phyloP scores from a whole-genome alignment of 1,140 invertebrate species.

The Drosophila lacertosa region DNA sequence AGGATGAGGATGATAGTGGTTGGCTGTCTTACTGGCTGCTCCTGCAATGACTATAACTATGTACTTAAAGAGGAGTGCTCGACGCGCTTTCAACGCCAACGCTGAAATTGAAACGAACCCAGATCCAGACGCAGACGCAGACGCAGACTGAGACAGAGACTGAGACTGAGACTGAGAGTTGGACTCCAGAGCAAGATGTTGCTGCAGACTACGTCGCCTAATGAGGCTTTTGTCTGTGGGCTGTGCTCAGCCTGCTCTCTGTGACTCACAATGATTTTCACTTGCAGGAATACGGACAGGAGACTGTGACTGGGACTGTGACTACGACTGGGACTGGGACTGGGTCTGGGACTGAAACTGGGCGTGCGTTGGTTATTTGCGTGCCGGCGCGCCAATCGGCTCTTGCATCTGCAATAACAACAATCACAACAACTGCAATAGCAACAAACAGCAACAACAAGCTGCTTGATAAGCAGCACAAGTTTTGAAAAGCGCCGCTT shows the following conservation, averaged over 20 bases:
- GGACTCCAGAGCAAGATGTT: constrained; percentile 17
- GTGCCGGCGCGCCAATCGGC: constrained; percentile 61
- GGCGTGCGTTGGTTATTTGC: constrained; percentile 61
- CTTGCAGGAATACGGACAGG: constrained; percentile 42
- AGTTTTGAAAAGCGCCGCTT: constrained; percentile 73
- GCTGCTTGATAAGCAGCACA: constrained; percentile 57
- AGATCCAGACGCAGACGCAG: constrained; percentile 10
- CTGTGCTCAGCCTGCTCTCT: constrained; percentile 34
- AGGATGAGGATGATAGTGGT: constrained; percentile 39
- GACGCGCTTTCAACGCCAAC: constrained; percentile 80
- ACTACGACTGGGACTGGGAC: constrained; percentile 35
- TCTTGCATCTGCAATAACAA: constrained; percentile 73
- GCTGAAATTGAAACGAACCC: constrained; percentile 73
- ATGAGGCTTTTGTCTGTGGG: constrained; percentile 77
- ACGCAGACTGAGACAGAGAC: constrained; percentile 10
- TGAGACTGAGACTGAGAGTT: constrained; percentile 12
- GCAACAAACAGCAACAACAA: constrained; percentile 47
- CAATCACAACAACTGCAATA: constrained; percentile 56
- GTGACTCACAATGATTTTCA: constrained; percentile 73
- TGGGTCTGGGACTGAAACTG: constrained; percentile 1
- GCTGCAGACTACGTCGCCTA: constrained; percentile 58
- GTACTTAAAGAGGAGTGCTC: constrained; percentile 76
- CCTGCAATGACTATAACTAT: constrained; percentile 73
- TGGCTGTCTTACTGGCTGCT: constrained; percentile 29
- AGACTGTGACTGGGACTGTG: too few relatives aligned